Base-by-base conservation (phyloP, 2,888 invertebrate genomes). In the Campoplex nolae region DNA sequence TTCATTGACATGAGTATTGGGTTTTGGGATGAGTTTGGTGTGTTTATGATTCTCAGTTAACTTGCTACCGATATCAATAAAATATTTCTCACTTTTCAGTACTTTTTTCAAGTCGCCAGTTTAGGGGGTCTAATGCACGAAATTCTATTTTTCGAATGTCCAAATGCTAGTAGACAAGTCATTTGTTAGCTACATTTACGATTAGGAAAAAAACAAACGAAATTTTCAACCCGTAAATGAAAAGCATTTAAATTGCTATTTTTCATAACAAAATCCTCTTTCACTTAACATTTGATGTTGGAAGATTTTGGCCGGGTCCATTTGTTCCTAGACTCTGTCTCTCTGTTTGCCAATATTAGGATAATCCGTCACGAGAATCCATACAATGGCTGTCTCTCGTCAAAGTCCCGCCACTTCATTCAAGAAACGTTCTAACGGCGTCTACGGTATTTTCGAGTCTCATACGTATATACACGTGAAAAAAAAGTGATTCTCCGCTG, bases 381-480 rank as follows among this genome's bases (percentile, higher is more conserved):
- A 16, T 23, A 56, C n/a, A 56, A 58, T 38, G 54, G 13, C 42
- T 42, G 13, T 51, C 48, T 73, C 51, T 71, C 48, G 23, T 42
- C n/a, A 28, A 65, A 58, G 51, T 80, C 51, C 71, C 51, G 54
- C 73, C 38, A 18, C 65, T 81, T 81, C 51, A 74, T 81, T 81
- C 54, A 67, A 58, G 51, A 58, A 45, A 62, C 56, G 16, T 38
- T 58, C 38, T 74, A 56, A 51, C 71, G 32, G 48, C 18, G 28
- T 45, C 74, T 38, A 56, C 74, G 54, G 54, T 74, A 74, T 58
- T 74, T 74, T n/a, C 35, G 11, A 35, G 32, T 54, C 9, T 23
- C 23, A 23, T 23, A n/a, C 6, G 1, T 16, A 58, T 32, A 65
- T 35, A 48, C 48, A 32, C 65, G 48, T 32, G 32, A 13, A 62